A percentile compares a stretch with the other conserved stretches of the same genome.
phyloP scores from a whole-genome alignment of 2,888 invertebrate genomes.

The Crioceris asparagi region DNA sequence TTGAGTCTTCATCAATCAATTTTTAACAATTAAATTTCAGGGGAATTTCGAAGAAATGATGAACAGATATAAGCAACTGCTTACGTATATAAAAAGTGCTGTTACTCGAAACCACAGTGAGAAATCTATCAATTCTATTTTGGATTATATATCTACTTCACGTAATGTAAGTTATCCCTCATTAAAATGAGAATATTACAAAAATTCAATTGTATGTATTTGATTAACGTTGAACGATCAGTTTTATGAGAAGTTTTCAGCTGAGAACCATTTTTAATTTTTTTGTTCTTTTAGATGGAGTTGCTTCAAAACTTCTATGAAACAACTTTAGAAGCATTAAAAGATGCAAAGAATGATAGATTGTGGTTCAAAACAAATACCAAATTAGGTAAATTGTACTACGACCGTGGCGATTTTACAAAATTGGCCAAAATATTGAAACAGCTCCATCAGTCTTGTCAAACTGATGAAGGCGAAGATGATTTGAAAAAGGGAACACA shows the following conservation, averaged over 20 bases:
- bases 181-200: neutral
- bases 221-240: too few relatives aligned
- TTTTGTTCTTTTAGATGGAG: slow-evolving; percentile 66
- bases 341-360: slow-evolving; percentile 97
- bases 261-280: slow-evolving; percentile 1
- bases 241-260: slow-evolving; percentile 3
- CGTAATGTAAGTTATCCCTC: slow-evolving; percentile 80
- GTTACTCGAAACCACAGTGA: slow-evolving; percentile 99
- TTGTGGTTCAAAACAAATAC: slow-evolving; percentile 99
- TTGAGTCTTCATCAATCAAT: slow-evolving; percentile 2
- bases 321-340: slow-evolving; percentile 85
- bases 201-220: neutral
- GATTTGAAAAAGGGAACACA: slow-evolving; percentile 97
- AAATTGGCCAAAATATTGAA: slow-evolving; percentile 94
- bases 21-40: slow-evolving; percentile 18
- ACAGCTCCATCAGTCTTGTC: slow-evolving; percentile 94
- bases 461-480: slow-evolving; percentile 96
- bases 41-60: slow-evolving; percentile 79
- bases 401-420: slow-evolving; percentile 88
- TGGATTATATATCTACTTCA: slow-evolving; percentile 98
- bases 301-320: slow-evolving; percentile 97
- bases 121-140: slow-evolving; percentile 97
- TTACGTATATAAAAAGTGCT: slow-evolving; percentile 98
- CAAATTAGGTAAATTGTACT: slow-evolving; percentile 95
- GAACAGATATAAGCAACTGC: slow-evolving; percentile 74